Base-by-base conservation (phyloP, 2,113 vertebrate genomes). In the Puffinus mauretanicus region DNA sequence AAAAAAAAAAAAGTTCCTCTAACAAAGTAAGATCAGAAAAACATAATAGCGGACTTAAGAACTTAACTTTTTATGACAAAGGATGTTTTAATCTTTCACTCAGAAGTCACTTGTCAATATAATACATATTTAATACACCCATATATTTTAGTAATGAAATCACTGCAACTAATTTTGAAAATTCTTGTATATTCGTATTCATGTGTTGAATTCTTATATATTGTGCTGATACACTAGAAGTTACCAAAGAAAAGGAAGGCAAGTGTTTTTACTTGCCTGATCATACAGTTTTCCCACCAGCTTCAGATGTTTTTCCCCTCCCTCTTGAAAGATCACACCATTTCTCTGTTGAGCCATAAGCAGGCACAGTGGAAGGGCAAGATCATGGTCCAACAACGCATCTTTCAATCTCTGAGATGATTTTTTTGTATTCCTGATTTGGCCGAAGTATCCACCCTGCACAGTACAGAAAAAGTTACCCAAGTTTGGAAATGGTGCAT, bases 341-440 rank as follows among this genome's bases (percentile, higher is more conserved):
- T 99, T 99, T 93, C 99, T 98, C 96, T 99, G 99, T 88, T 99
- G 99, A 90, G 99, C 99, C 99, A 99, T 99, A 85, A 99, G 99
- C 77, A 99, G 97, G 97, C 99, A 99, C 46, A 99, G 96, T 3
- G 99, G 99, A 81, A 99, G 98, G 29, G 99, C 99, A 96, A 99
- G 98, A 94, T 99, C 99, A 24, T 99, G 99, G 95, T 99, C 99
- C 91, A 99, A 91, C 26, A 99, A 98, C 0, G 98, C 99, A 77
- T 99, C 99, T 97, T 99, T 99, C 96, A 99, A 97, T 49, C 99
- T 98, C 96, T 99, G 99, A 55, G 99, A 99, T 1, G 99, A 99
- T 87, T 99, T 99, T 97, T 99, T 99, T 25, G 99, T 99, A 98
- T 99, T 99, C 95, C 99, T 98, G 93, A 99, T 99, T 95, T 99